Conservation (phyloP, 1,140 invertebrate genomes). For the Scaptomyza montana region DNA sequence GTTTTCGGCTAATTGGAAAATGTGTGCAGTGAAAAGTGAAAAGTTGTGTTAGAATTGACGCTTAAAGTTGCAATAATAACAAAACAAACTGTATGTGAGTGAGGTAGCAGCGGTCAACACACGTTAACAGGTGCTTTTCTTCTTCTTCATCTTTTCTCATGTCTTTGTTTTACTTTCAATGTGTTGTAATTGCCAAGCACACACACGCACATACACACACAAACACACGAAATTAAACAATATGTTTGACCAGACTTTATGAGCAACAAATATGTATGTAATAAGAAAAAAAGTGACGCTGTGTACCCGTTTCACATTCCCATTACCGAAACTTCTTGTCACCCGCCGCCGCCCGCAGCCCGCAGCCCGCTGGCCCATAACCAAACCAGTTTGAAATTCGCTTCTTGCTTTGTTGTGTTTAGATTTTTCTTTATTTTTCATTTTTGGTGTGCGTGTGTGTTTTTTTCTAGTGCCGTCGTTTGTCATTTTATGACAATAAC, state of each 20-base stretch:
- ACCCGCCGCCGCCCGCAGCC: conserved; percentile 1
- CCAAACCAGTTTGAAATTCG: conserved; percentile 70
- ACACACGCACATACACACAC: not conserved
- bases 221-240: conserved; percentile 62
- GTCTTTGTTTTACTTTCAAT: conserved; percentile 65
- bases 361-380: conserved; percentile 43
- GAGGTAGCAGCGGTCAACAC: conserved; percentile 1
- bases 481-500: conserved; percentile 45
- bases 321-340: conserved; percentile 16
- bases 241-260: conserved; percentile 40
- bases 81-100: conserved; percentile 7
- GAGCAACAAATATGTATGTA: conserved; percentile 12
- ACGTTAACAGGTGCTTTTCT: conserved; percentile 53
- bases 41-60: conserved; percentile 42
- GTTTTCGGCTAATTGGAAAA: conserved; percentile 42
- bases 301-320: conserved; percentile 7
- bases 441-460: conserved; percentile 19
- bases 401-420: conserved; percentile 52
- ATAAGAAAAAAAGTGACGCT: conserved; percentile 31
- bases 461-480: conserved; percentile 28
- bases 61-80: conserved; percentile 18
- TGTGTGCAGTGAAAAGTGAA: conserved; percentile 65
- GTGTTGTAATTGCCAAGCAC: conserved; percentile 58
- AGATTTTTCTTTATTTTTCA: conserved; percentile 35
- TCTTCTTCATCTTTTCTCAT: conserved; percentile 27